Evolutionary conservation across 2,113 vertebrate genomes (phyloP).

Genomic region (Dasyprocta punctata): DNA sequence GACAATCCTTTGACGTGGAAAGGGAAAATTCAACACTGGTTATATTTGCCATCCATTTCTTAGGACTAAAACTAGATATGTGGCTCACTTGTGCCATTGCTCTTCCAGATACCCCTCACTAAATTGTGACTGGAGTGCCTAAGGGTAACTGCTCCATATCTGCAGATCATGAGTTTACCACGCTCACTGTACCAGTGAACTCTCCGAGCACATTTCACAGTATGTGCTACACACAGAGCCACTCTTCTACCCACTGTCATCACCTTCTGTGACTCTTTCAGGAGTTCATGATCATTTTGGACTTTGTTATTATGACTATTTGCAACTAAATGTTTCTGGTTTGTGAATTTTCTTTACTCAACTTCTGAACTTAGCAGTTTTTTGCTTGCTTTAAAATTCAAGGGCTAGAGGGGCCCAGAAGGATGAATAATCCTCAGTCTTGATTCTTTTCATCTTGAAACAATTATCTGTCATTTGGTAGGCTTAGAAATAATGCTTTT

Average conservation of each 20-base stretch:
- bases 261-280: neutral
- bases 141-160: neutral
- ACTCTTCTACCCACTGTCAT: neutral
- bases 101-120: neutral
- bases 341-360: neutral
- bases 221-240: accelerated
- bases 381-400: neutral
- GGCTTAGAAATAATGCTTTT: neutral
- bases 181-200: neutral
- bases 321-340: neutral
- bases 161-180: neutral
- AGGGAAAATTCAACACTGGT: neutral
- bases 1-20: neutral
- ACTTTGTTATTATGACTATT: neutral
- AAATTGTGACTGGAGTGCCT: neutral
- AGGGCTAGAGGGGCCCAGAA: neutral
- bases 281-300: neutral
- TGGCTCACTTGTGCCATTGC: neutral
- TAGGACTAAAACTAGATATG: neutral
- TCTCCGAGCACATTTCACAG: neutral
- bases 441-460: neutral
- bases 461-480: neutral
- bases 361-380: neutral
- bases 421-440: neutral
- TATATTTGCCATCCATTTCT: neutral